Evolutionary conservation across 2,888 invertebrate genomes (phyloP).

Genomic region (Lamproptera curius): DNA sequence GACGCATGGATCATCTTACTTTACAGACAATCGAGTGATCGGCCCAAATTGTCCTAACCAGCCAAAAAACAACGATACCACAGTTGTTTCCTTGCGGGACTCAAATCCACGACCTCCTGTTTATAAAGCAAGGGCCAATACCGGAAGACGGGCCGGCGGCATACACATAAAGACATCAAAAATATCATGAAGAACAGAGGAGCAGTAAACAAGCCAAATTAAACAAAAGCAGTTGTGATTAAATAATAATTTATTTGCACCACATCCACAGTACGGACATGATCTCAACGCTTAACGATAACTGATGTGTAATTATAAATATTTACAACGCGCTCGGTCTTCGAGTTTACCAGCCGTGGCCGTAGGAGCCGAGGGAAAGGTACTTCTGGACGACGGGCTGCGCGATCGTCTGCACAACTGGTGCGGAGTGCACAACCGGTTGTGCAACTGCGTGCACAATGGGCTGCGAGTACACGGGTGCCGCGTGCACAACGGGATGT

Average conservation of each 20-base stretch:
- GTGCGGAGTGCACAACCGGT: slow-evolving; percentile 46
- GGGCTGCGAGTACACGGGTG: slow-evolving; percentile 30
- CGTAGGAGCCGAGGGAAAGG: slow-evolving; percentile 35
- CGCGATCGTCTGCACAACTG: slow-evolving; percentile 47
- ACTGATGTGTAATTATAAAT: slow-evolving; percentile 29
- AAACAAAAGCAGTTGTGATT: too few relatives aligned
- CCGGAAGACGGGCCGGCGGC: background rate
- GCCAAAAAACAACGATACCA: too few relatives aligned
- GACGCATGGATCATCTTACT: slow-evolving; percentile 9
- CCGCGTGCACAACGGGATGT: slow-evolving; percentile 20
- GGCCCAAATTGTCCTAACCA: too few relatives aligned
- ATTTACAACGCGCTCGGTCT: slow-evolving; percentile 34
- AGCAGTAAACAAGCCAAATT: too few relatives aligned
- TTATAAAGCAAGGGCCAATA: too few relatives aligned
- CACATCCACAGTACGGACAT: slow-evolving; percentile 52
- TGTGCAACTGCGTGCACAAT: slow-evolving; percentile 32
- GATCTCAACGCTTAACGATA: slow-evolving; percentile 59
- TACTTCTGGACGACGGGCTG: slow-evolving; percentile 41
- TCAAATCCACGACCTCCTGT: too few relatives aligned
- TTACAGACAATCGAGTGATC: background rate
- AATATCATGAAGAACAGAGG: too few relatives aligned
- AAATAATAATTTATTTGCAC: slow-evolving; percentile 51
- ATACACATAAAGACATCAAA: slow-evolving; percentile 26
- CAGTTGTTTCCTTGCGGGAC: too few relatives aligned
- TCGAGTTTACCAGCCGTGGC: slow-evolving; percentile 58